Evolutionary conservation across 2,113 vertebrate genomes (phyloP).

Genomic region (Cacatua alba): DNA sequence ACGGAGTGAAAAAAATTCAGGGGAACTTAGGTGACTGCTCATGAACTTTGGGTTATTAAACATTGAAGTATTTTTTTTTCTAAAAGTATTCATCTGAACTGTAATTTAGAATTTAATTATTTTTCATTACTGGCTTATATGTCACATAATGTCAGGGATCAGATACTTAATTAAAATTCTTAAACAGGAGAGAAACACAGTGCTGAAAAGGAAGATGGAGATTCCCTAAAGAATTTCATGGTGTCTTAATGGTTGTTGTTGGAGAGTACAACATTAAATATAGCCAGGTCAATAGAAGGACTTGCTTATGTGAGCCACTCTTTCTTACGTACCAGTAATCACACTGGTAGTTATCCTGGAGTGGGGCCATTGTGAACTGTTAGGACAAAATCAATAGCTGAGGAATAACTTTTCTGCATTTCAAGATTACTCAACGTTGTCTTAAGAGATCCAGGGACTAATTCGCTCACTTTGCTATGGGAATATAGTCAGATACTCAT

Average conservation of each 20-base stretch:
- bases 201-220: background rate
- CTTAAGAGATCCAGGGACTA: conserved; percentile 1
- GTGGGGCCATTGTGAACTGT: background rate
- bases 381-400: conserved; percentile 1
- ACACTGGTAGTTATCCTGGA: background rate
- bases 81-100: background rate
- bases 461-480: background rate
- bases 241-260: background rate
- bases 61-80: background rate
- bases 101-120: background rate
- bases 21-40: background rate
- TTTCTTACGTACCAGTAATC: background rate
- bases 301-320: background rate
- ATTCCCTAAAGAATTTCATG: background rate
- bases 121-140: background rate
- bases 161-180: background rate
- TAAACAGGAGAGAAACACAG: fast-evolving
- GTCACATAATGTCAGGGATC: background rate
- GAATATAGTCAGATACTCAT: background rate
- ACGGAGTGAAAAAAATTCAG: background rate
- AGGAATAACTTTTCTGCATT: background rate
- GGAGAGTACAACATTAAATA: background rate
- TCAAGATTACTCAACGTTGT: background rate
- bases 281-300: background rate
- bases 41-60: background rate